Percentiles rank a stretch among this genome's conserved stretches.
Conservation (phyloP, 2,888 invertebrate genomes). For the Tubulanus polymorphus region DNA sequence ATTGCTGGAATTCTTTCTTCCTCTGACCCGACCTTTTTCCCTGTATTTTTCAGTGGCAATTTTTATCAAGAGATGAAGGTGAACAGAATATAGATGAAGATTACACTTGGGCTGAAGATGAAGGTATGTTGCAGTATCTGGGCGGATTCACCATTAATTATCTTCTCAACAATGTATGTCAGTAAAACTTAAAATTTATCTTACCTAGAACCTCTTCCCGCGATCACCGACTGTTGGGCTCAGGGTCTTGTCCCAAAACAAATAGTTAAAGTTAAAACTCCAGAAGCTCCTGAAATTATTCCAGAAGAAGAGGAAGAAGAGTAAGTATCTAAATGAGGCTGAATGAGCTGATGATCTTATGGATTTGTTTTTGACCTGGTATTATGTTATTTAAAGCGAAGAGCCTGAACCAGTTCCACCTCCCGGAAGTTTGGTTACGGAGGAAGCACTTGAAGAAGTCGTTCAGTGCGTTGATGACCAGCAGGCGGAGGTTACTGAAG, state of each 20-base stretch:
- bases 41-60: constrained; percentile 45
- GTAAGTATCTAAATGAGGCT: constrained; percentile 15
- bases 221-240: constrained; percentile 52
- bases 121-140: constrained; percentile 27
- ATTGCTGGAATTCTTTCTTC: no score
- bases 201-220: constrained; percentile 46
- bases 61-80: constrained; percentile 46
- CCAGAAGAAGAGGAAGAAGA: constrained; percentile 25
- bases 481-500: no score
- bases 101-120: constrained; percentile 46
- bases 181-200: background rate
- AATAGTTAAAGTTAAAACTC: constrained; percentile 16
- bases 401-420: no score
- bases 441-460: no score
- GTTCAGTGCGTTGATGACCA: no score
- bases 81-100: constrained; percentile 33
- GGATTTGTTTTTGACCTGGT: no score
- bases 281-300: constrained; percentile 25
- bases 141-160: background rate
- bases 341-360: background rate
- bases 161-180: background rate
- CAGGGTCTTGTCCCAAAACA: constrained; percentile 50
- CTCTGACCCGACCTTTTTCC: no score
- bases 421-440: no score
- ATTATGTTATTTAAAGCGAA: no score